Evolutionary conservation across 2,888 invertebrate genomes (phyloP), one percentile per base, ranked within the genome.

Genomic region (Germaria angustata): DNA sequence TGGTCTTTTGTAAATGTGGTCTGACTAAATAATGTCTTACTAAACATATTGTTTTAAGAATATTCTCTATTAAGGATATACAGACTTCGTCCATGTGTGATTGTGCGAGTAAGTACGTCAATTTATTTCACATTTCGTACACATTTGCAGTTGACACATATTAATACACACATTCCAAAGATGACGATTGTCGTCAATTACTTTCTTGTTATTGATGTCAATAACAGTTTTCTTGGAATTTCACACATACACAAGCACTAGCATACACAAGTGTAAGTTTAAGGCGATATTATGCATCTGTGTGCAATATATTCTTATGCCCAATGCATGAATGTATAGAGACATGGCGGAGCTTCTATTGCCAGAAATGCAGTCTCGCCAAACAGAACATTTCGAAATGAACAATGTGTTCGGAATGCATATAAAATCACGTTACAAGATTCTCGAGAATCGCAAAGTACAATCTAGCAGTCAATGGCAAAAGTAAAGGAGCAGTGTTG

Each of bases 111-210:
- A 9, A 22, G 13, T 22, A 66, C 36, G 7, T 15, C 36, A 53
- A 36, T 68, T 36, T 55, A 22, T 51, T 20, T 41, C 44, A 8
- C 46, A 15, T 68, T 57, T 78, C 39, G 8, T 51, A 41, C 41
- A 81, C 78, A 81, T 69, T 78, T 81, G 73, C 49, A 49, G 46
- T n/a, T 73, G 81, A 65, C 78, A 78, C 78, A 57, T 81, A 81
- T 81, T 78, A 81, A 81, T 65, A 73, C 46, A 69, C 77, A 63
- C 57, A 81, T 78, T 81, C 24, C 57, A 39, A 32, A n/a, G 72
- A 61, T 71, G 65, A 76, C 65, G 41, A 65, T 77, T 77, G 72
- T 77, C 61, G 53, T 77, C 81, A 72, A 68, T 77, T 49, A 66
- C 20, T 49, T 34, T 55, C 55, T 65, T 55, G 15, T 32, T 77